Evolutionary conservation across 1,140 invertebrate species (phyloP), one percentile per base, ranked within the genome.

Genomic region (Drosophila santomea): DNA sequence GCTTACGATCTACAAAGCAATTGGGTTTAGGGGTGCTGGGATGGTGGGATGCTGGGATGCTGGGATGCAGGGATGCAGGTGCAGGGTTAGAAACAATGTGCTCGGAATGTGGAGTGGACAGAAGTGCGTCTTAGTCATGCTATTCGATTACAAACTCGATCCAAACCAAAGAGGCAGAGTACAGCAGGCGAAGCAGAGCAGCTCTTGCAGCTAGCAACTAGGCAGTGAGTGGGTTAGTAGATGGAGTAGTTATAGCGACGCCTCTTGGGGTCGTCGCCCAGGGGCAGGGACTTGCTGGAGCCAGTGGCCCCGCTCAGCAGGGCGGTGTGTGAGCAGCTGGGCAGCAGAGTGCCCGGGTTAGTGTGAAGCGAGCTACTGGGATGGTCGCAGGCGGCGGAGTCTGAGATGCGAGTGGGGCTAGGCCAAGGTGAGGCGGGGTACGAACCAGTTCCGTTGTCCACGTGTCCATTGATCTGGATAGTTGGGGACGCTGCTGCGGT

Each of bases 221-320:
- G 66, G 51, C 66, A 35, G 48, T 51, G 20, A 8, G 54, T 38
- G 52, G 52, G 50, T 90, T 78, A 91, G 68, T 85, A 91, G 32
- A 91, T 77, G 10, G 90, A 91, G 79, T 91, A 91, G 55, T 69
- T 85, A 66, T 91, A 91, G 44, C 79, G 90, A 50, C 90, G 90
- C 76, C 81, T 84, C 23, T 72, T 75, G 52, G 59, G 20, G 44
- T 62, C 63, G 12, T 54, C 64, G 32, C 45, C 43, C 35, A 78
- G 28, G 48, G 74, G 61, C 52, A 60, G 43, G 28, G 81, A 85
- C 56, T 73, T 72, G 43, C 62, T 75, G 39, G 69, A 77, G 44
- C 69, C 58, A 12, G 60, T 62, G 39, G 39, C 57, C 52, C 61
- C 36, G 7, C 59, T 56, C 62, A 91, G 66, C 74, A 91, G 68